Evolutionary conservation across 2,797 vertebrate genomes (phyloP).

Genomic region (Thaleichthys pacificus): DNA sequence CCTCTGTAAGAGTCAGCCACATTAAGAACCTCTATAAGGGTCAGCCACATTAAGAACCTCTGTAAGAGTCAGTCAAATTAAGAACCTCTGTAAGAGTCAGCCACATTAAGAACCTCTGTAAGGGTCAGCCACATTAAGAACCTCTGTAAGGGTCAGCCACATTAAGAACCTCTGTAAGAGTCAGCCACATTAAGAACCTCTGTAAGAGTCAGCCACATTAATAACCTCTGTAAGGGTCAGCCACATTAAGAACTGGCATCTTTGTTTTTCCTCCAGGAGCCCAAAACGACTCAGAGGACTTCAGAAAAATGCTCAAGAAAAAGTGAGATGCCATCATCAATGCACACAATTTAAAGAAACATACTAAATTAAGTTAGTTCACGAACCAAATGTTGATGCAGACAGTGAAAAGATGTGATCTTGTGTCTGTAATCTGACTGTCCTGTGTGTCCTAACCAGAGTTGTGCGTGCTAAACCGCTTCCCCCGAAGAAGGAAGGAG

Average conservation of each 20-base stretch:
- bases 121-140: not conserved
- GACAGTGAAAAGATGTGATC: not conserved
- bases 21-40: no score
- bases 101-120: not conserved
- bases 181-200: no score
- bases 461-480: conserved; percentile 65
- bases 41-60: not conserved
- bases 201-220: not conserved
- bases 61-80: not conserved
- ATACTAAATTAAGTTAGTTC: not conserved
- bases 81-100: no score
- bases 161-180: no score
- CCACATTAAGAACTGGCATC: not conserved
- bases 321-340: conserved; percentile 50
- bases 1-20: no score
- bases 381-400: not conserved
- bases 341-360: not conserved
- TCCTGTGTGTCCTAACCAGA: conserved; percentile 36
- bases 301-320: conserved; percentile 84
- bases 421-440: not conserved
- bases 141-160: no score
- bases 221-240: not conserved
- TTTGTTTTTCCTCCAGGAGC: conserved; percentile 34
- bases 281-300: conserved; percentile 68
- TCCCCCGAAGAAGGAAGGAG: conserved; percentile 68